Percentiles rank a stretch among this genome's conserved stretches.
These are phyloP conservation scores for Leptinotarsa lineolata DNA, from an alignment of 1,140 invertebrate species.

Conservation along the genomic window DNA sequence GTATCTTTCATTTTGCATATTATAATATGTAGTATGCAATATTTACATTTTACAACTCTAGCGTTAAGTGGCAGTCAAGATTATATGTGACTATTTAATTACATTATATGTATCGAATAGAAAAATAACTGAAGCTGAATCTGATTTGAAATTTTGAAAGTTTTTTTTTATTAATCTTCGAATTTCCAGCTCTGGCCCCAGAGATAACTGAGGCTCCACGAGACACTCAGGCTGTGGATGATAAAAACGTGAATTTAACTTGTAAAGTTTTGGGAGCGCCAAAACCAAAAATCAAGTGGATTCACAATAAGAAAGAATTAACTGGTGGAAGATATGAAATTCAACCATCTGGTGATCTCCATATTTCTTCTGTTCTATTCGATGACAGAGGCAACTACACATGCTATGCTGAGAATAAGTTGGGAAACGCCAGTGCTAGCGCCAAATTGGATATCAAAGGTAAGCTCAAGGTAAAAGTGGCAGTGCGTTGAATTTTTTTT, in stretches of 20 bases:
- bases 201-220: constrained; percentile 85
- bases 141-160: constrained; percentile 4
- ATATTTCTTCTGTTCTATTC: constrained; percentile 82
- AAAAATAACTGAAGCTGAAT: neutral
- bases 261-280: constrained; percentile 97
- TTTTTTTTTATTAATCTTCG: constrained; percentile 25
- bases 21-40: too few species aligned
- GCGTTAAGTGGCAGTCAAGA: too few species aligned
- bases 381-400: constrained; percentile 86
- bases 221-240: constrained; percentile 81
- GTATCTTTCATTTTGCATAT: too few species aligned
- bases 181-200: constrained; percentile 77
- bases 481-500: neutral
- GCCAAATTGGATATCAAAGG: constrained; percentile 83
- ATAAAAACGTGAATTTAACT: constrained; percentile 77
- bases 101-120: too few species aligned
- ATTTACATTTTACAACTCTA: too few species aligned
- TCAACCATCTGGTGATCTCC: constrained; percentile 77
- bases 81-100: too few species aligned
- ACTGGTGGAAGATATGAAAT: constrained; percentile 82
- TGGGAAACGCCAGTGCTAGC: constrained; percentile 76
- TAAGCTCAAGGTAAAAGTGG: constrained; percentile 51
- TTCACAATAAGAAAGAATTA: constrained; percentile 76
- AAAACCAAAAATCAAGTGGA: constrained; percentile 93
- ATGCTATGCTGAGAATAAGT: constrained; percentile 92